A percentile compares a stretch with the other conserved stretches of the same genome.
These are phyloP conservation scores for Xestobium rufovillosum DNA, from an alignment of 2,888 invertebrate genomes.

Conservation along the genomic window DNA sequence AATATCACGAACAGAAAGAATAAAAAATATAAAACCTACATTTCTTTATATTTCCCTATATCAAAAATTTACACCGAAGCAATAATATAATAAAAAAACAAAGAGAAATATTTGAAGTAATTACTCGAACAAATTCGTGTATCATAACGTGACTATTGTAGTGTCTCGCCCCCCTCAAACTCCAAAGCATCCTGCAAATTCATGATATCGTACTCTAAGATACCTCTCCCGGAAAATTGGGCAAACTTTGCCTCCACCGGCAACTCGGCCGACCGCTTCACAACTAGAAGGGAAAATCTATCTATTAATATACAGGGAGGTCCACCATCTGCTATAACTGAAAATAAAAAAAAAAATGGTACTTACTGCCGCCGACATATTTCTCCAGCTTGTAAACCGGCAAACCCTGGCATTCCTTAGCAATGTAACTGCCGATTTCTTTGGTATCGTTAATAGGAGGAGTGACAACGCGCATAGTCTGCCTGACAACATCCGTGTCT, in stretches of 20 bases:
- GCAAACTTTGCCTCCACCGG: slow-evolving; percentile 56
- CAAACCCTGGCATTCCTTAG: slow-evolving; percentile 59
- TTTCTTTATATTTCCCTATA: too few species aligned
- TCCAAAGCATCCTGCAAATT: slow-evolving; percentile 58
- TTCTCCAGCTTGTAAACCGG: slow-evolving; percentile 69
- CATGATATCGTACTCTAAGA: slow-evolving; percentile 65
- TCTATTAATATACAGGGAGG: slow-evolving; percentile 7
- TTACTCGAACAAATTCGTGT: too few species aligned
- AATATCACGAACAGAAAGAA: too few species aligned
- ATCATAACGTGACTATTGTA: slow-evolving; percentile 10
- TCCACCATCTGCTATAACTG: too few species aligned
- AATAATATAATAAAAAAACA: too few species aligned
- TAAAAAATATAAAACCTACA: too few species aligned
- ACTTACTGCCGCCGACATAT: slow-evolving; percentile 56
- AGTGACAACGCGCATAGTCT: slow-evolving; percentile 65
- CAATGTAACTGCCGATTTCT: slow-evolving; percentile 61
- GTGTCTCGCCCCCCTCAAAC: slow-evolving; percentile 40
- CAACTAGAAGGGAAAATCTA: slow-evolving; percentile 33
- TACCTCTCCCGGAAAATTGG: slow-evolving; percentile 68
- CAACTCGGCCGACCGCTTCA: slow-evolving; percentile 38
- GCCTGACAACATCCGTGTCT: slow-evolving; percentile 68
- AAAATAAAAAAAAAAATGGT: slow-evolving; percentile 8
- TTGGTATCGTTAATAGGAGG: slow-evolving; percentile 61
- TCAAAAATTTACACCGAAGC: too few species aligned
- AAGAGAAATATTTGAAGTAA: too few species aligned